A percentile compares a stretch with the other conserved stretches of the same genome.
phyloP scores from a whole-genome alignment of 1,140 invertebrate species.

The Thaumatotibia leucotreta region DNA sequence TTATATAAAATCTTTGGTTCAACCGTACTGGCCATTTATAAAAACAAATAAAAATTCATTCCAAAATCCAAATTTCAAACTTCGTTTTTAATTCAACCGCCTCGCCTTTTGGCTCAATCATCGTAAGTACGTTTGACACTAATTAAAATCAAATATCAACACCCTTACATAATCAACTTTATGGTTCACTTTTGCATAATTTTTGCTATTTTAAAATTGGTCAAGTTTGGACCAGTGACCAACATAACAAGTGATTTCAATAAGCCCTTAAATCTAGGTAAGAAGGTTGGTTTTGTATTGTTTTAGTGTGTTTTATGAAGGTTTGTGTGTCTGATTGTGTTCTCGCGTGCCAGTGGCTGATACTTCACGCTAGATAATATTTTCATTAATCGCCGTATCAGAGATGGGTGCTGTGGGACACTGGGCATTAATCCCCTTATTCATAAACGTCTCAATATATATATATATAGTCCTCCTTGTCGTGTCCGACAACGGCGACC shows the following conservation, averaged over 20 bases:
- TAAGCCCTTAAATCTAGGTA: neutral
- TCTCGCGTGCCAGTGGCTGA: slow-evolving; percentile 19
- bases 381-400: slow-evolving; percentile 21
- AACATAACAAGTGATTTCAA: neutral
- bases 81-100: slow-evolving; percentile 7
- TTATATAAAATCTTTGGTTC: neutral
- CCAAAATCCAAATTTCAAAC: slow-evolving; percentile 3
- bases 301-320: neutral
- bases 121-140: neutral
- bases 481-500: too few relatives aligned
- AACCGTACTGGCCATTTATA: neutral
- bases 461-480: too few relatives aligned
- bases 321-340: slow-evolving; percentile 17
- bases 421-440: too few relatives aligned
- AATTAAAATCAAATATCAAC: neutral
- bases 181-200: neutral
- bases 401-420: slow-evolving; percentile 9
- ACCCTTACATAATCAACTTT: neutral
- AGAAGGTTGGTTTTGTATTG: neutral
- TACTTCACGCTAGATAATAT: slow-evolving; percentile 25
- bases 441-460: too few relatives aligned
- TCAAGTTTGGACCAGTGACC: neutral
- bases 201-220: neutral
- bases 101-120: neutral
- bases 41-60: neutral